A percentile compares a stretch with the other conserved stretches of the same genome.
Conservation (phyloP, 2,113 vertebrate species). For the Bujurquina vittata region DNA sequence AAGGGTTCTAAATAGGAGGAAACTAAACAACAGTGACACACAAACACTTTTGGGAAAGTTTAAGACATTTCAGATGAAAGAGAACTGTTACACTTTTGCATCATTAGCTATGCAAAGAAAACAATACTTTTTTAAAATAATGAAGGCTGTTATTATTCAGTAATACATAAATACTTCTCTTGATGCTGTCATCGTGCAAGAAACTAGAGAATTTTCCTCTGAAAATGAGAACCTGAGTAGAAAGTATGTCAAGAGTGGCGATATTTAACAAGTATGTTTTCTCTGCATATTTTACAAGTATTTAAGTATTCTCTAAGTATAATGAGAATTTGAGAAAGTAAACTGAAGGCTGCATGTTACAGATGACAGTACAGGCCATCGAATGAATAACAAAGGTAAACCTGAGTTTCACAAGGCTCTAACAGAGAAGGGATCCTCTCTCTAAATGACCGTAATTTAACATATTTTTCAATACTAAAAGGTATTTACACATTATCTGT, state of each 20-base stretch:
- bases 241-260: neutral
- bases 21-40: conserved; percentile 37
- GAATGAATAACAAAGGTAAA: conserved; percentile 1
- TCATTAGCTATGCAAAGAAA: conserved; percentile 27
- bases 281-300: neutral
- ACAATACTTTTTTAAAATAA: conserved; percentile 15
- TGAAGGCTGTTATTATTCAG: neutral
- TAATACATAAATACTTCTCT: neutral
- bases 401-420: conserved; percentile 19
- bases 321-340: conserved; percentile 1
- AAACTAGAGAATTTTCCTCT: neutral
- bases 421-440: neutral
- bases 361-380: conserved; percentile 12
- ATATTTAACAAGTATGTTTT: conserved; percentile 11
- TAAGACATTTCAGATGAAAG: conserved; percentile 11
- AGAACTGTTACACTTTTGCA: neutral
- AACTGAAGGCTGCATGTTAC: conserved; percentile 3
- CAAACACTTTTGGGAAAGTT: conserved; percentile 15
- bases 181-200: neutral
- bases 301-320: neutral
- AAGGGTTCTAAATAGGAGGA: conserved; percentile 17
- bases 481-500: neutral
- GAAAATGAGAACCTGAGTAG: neutral
- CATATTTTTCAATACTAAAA: neutral
- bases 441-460: neutral